Base-by-base conservation (phyloP, 2,797 vertebrate species). In the Eospalax fontanierii region DNA sequence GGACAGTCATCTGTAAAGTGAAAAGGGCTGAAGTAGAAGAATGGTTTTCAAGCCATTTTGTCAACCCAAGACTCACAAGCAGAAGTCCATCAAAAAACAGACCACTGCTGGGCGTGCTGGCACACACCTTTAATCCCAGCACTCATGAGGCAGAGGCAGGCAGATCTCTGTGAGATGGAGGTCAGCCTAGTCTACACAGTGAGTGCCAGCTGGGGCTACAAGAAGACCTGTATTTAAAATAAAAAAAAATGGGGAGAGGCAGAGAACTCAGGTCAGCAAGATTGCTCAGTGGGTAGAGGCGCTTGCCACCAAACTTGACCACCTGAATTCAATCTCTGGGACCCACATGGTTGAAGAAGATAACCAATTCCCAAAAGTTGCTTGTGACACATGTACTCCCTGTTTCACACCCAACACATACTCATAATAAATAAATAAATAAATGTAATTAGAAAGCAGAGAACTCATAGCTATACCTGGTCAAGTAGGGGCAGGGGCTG, bases 401-500 rank as follows among this genome's bases (percentile, higher is more conserved):
- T 35, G 38, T 14, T 16, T n/a, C 30, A 18, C 30, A 46, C 19
- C 16, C 38, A n/a, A 24, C 19, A 22, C 40, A 28, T 54, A 38
- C 35, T 14, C 66, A 71, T 30, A 18, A 78, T 8, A 54, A n/a
- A 57, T 24, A n/a, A 30, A 21, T 6, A 68, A 40, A 26, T 35
- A 70, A 18, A 24, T 65, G 9, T 43, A n/a, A 68, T 33, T 24
- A 54, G 54, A 35, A 68, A 68, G 40, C 63, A 11, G 28, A 87
- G 68, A 90, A 78, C 15, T 66, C 35, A 11, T 4, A 19, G 68
- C 46, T 22, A 15, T 22, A 38, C 46, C 38, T 35, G 35, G 26
- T 3, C 40, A 6, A 14, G 59, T 22, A 65, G 14, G 3, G 0
- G 0, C 1, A 10, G 6, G 6, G 2, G 24, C 54, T 24, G 24